phyloP scores from a whole-genome alignment of 2,113 vertebrate species.

The Aythya baeri region DNA sequence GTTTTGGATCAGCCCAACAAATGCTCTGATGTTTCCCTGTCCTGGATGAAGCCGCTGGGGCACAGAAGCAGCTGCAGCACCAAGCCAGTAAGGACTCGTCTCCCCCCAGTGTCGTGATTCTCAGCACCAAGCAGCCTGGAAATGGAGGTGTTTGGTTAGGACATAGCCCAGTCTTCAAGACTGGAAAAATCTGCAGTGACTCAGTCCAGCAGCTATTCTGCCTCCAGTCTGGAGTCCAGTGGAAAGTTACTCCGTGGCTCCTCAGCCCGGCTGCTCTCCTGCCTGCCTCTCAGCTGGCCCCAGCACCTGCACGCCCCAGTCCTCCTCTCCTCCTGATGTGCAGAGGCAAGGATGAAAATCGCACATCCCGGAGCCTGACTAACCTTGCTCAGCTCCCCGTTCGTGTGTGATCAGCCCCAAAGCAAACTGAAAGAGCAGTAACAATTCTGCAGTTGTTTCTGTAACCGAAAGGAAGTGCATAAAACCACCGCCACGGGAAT shows the following conservation, averaged over 20 bases:
- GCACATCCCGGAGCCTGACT: neutral
- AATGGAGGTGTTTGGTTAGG: conserved; percentile 1
- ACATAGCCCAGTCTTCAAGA: neutral
- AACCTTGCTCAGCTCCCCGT: neutral
- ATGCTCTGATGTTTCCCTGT: neutral
- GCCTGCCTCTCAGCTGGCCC: neutral
- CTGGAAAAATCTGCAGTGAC: conserved; percentile 35
- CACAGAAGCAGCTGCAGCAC: neutral
- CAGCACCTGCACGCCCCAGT: neutral
- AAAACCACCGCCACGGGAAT: neutral
- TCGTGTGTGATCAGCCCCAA: neutral
- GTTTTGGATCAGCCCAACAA: neutral
- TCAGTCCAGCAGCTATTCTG: neutral
- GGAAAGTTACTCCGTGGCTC: conserved; percentile 23
- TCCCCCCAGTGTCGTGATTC: rapidly evolving
- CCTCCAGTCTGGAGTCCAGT: conserved; percentile 15
- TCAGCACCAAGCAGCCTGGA: neutral
- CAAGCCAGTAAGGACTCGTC: neutral
- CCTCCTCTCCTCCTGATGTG: neutral
- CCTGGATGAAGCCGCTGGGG: rapidly evolving
- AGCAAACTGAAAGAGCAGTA: neutral
- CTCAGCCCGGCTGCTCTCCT: neutral
- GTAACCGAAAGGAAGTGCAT: conserved; percentile 22
- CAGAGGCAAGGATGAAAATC: neutral
- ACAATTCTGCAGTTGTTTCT: neutral